Base-by-base conservation (phyloP, 2,888 invertebrate species). In the Sialis lutaria region DNA sequence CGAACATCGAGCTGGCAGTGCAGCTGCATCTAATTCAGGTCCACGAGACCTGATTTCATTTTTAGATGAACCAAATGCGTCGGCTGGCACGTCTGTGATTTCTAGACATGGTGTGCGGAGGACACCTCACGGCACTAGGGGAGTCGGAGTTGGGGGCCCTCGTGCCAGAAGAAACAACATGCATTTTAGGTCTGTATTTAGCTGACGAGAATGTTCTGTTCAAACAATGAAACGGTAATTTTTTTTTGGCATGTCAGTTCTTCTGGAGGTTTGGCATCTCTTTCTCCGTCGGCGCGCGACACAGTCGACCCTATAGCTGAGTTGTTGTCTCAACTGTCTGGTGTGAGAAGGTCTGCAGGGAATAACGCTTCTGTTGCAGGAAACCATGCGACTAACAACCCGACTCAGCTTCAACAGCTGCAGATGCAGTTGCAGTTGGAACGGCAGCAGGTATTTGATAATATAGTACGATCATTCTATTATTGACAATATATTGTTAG, bases 241-340 rank as follows among this genome's bases (percentile, higher is more conserved):
- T 10, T 2, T 40, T 2, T 12, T 22, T 42, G 31, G 10, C 13
- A 65, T 60, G 67, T 59, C 69, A 87, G 85, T 73, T 84, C 89
- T 56, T 80, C 86, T 56, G 81, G 82, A 58, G 88, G 86, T 51
- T 75, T 90, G 58, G 83, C 88, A 58, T 83, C 86, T 55, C 69
- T 87, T 60, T 87, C 87, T 57, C 90, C 92, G 55, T 89, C 83
- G 59, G 85, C 85, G 59, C 79, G 93, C 57, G 93, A 93, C 65
- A 82, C 88, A 53, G 93, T 93, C 53, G 96, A 96, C 72, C 95
- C 95, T 50, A 95, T 95, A 60, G 90, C 93, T 53, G 96, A 96
- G 72, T 73, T 96, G 54, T 72, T 96, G 54, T 92, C 93, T 49
- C 95, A 95, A 70, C 73, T 96, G 64, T 92, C 93, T 45, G 92